Evolutionary conservation across 2,113 vertebrate genomes (phyloP).

Genomic region (Noturus placidus): DNA sequence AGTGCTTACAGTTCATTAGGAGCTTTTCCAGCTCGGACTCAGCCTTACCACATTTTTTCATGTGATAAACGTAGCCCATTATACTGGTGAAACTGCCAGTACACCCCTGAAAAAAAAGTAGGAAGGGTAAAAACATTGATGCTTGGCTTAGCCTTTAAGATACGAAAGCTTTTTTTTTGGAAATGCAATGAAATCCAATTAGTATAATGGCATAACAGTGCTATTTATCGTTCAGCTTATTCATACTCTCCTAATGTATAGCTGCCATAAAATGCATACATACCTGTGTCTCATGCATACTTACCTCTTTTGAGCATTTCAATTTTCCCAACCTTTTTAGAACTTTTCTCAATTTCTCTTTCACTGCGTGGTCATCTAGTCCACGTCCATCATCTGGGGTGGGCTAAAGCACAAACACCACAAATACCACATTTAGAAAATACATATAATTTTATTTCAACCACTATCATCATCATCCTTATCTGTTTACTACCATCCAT

Average conservation of each 20-base stretch:
- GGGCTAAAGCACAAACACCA: conserved; percentile 69
- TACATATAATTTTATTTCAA: not conserved
- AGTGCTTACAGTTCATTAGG: conserved; percentile 87
- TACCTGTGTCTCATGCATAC: not conserved
- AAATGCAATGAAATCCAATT: not conserved
- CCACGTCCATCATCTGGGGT: conserved; percentile 76
- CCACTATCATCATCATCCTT: not conserved
- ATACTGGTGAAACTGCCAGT: conserved; percentile 89
- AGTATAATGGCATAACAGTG: not conserved
- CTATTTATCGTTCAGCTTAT: not conserved
- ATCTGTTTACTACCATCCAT: not conserved
- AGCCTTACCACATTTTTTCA: conserved; percentile 90
- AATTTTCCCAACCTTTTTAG: conserved; percentile 89
- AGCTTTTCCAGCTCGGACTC: conserved; percentile 89
- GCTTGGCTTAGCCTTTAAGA: not conserved
- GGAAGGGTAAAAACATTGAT: not conserved
- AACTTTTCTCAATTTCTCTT: conserved; percentile 86
- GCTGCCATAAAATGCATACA: not conserved
- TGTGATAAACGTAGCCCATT: conserved; percentile 92
- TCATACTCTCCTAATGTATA: too few relatives aligned
- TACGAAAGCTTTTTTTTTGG: not conserved
- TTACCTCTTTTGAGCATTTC: conserved; percentile 83
- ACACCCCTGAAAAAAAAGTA: conserved; percentile 77
- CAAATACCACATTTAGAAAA: conserved; percentile 6
- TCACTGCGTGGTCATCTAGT: conserved; percentile 79